Conservation (phyloP, 2,113 vertebrate species). For the Stigmatopora nigra region DNA sequence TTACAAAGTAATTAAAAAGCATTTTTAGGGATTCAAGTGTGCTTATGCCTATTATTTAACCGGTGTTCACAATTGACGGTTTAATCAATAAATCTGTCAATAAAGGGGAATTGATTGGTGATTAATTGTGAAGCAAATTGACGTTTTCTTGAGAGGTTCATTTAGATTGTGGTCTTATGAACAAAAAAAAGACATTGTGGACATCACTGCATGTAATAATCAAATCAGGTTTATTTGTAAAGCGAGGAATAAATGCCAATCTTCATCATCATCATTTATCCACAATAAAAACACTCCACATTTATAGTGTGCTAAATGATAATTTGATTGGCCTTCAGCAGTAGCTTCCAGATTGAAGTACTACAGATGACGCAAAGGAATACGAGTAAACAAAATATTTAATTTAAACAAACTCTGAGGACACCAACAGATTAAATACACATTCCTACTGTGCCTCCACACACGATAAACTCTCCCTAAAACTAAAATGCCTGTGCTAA, state of each 20-base stretch:
- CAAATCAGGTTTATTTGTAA: not conserved
- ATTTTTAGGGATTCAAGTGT: not conserved
- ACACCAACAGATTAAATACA: not conserved
- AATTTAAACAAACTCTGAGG: not conserved
- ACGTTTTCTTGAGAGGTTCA: not conserved
- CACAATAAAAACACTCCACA: not conserved
- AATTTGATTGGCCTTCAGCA: not conserved
- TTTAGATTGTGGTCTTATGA: not conserved
- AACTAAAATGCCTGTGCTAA: constrained; percentile 42
- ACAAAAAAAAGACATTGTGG: not conserved
- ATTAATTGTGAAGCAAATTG: not conserved
- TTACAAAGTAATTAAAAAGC: not conserved
- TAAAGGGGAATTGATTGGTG: not conserved
- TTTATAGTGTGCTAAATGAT: not conserved
- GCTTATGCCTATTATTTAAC: not conserved
- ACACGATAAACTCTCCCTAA: constrained; percentile 21
- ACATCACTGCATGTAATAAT: not conserved
- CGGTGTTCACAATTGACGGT: not conserved
- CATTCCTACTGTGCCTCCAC: not conserved
- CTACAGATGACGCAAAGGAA: too few species aligned
- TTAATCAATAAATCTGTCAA: not conserved
- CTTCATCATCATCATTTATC: not conserved
- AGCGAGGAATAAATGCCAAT: not conserved
- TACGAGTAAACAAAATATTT: not conserved
- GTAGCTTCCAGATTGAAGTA: not conserved